phyloP scores from a whole-genome alignment of 2,797 vertebrate species.

The Sebastiscus albofasciatus region DNA sequence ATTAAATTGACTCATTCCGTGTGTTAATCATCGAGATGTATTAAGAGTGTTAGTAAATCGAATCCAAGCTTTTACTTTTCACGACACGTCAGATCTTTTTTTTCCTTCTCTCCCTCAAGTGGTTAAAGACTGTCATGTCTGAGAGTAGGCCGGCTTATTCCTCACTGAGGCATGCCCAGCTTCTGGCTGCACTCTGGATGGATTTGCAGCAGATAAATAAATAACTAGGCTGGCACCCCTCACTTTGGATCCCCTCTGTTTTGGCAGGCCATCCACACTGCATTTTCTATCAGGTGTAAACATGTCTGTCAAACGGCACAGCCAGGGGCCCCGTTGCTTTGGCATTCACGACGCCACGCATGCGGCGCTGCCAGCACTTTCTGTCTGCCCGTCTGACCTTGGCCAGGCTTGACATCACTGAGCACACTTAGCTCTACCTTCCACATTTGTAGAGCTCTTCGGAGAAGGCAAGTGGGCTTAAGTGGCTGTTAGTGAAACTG shows the following conservation, averaged over 20 bases:
- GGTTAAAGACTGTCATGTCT: constrained; percentile 66
- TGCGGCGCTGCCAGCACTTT: constrained; percentile 52
- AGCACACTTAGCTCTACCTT: constrained; percentile 52
- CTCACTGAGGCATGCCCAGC: constrained; percentile 63
- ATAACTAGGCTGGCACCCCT: constrained; percentile 74
- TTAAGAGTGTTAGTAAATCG: constrained; percentile 40
- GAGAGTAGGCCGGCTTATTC: constrained; percentile 46
- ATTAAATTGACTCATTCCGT: constrained; percentile 46
- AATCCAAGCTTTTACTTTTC: constrained; percentile 38
- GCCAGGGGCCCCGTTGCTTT: constrained; percentile 56
- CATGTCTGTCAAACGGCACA: constrained; percentile 75
- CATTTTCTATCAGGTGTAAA: constrained; percentile 79
- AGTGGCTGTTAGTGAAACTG: constrained; percentile 69
- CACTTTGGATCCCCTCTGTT: constrained; percentile 72
- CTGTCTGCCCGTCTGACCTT: constrained; percentile 66
- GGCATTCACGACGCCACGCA: constrained; percentile 57
- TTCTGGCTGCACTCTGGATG: constrained; percentile 69
- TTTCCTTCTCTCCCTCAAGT: constrained; percentile 17
- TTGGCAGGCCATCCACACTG: constrained; percentile 69
- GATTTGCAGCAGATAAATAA: constrained; percentile 75
- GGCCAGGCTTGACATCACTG: constrained; percentile 58
- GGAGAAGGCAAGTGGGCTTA: constrained; percentile 63
- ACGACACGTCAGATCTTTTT: constrained; percentile 30
- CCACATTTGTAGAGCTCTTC: constrained; percentile 54
- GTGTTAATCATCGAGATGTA: constrained; percentile 26